A percentile compares a stretch with the other conserved stretches of the same genome.
These are phyloP conservation scores for Archips xylosteana DNA, from an alignment of 2,888 invertebrate species.

Conservation along the genomic window DNA sequence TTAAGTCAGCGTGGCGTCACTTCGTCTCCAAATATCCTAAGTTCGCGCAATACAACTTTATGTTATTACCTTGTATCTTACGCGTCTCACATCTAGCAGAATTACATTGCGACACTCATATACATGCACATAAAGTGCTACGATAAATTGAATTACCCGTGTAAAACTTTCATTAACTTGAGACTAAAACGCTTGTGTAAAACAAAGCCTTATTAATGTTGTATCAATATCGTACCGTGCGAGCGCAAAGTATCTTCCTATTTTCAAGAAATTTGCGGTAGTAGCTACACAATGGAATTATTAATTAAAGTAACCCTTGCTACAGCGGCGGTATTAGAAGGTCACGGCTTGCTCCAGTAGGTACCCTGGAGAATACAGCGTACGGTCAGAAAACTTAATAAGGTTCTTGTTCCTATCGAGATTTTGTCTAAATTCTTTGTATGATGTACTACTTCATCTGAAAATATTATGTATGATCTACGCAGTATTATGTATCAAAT, in stretches of 20 bases:
- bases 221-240: conserved; percentile 3
- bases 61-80: conserved; percentile 20
- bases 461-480: background rate
- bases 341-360: background rate
- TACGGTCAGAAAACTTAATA: background rate
- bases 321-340: background rate
- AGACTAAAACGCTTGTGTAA: conserved; percentile 46
- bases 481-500: background rate
- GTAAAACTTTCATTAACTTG: conserved; percentile 29
- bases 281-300: conserved; percentile 12
- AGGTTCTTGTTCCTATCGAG: background rate
- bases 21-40: conserved; percentile 52
- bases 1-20: conserved; percentile 48
- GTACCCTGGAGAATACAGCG: background rate
- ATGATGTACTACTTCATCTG: background rate
- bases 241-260: conserved; percentile 3
- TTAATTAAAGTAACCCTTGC: conserved; percentile 25
- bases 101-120: conserved; percentile 45
- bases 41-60: conserved; percentile 46
- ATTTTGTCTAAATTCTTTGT: background rate
- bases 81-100: conserved; percentile 28
- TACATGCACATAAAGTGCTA: conserved; percentile 47
- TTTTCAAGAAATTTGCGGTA: conserved; percentile 17
- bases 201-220: conserved; percentile 9
- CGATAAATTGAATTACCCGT: conserved; percentile 55